Conservation (phyloP, 2,797 vertebrate species). For the Lemur catta region DNA sequence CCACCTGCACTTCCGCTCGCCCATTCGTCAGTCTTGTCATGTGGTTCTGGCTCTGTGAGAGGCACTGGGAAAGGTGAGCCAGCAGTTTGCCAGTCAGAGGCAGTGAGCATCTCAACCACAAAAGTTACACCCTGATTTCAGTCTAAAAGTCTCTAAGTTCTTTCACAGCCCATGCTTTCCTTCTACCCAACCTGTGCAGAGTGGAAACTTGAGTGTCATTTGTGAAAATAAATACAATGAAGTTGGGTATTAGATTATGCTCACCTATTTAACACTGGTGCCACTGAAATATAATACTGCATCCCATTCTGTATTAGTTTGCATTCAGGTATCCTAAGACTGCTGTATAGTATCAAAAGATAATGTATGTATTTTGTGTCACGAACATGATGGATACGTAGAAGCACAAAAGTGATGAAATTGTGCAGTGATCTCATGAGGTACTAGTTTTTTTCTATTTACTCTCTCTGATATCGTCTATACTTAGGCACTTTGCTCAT, state of each 20-base stretch:
- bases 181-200: background rate
- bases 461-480: no score
- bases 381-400: no score
- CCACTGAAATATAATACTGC: background rate
- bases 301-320: background rate
- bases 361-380: no score
- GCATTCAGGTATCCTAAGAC: background rate
- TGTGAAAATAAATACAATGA: background rate
- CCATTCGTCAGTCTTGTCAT: background rate
- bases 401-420: no score
- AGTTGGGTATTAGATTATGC: background rate
- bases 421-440: no score
- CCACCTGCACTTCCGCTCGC: background rate
- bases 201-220: background rate
- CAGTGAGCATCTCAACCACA: background rate
- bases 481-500: no score
- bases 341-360: no score
- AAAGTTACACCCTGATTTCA: background rate
- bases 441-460: no score
- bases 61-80: background rate
- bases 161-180: background rate
- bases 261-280: background rate
- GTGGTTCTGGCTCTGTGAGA: background rate
- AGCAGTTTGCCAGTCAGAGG: background rate
- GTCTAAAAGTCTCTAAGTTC: background rate